Evolutionary conservation across 2,113 vertebrate genomes (phyloP), one percentile per base, ranked within the genome.

Genomic region (Mesitornis unicolor): DNA sequence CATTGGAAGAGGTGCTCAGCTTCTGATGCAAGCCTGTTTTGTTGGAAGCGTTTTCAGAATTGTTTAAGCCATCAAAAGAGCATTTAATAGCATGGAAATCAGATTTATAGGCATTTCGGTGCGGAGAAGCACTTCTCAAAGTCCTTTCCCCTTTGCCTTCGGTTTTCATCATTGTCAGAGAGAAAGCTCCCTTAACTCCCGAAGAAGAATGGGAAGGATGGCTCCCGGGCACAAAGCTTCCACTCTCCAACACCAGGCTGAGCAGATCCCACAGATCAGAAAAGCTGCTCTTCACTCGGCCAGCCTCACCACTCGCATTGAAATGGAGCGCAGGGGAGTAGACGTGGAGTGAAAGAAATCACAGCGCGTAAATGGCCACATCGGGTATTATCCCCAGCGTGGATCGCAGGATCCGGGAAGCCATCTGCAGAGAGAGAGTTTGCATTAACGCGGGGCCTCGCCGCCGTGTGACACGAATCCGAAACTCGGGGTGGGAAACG

Each of bases 51-150:
- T 97, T 98, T 97, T 98, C 98, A 25, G 76, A 97, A 83, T 95
- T 98, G 89, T 95, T 99, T 42, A 98, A 35, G 24, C 99, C 98
- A 97, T 99, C 99, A 95, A 99, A 99, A 80, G 98, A 97, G 96
- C 99, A 99, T 90, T 99, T 99, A 93, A 99, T 99, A 75, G 99
- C 98, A 88, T 99, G 99, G 90, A 99, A 99, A 97, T 99, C 99
- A 3, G 99, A 98, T 96, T 99, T 99, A 97, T 99, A 99, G 9
- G 99, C 97, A 79, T 99, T 99, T 97, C 99, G 98, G 93, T 99
- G 99, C 11, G 99, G 99, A 91, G 99, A 99, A 74, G 99, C 99
- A 73, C 99, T 99, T 97, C 99, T 97, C 67, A 99, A 98, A 90
- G 97, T 98, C 96, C 99, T 98, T 85, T 99, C 99, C 31, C 98